A percentile compares a stretch with the other conserved stretches of the same genome.
Conservation (phyloP, 2,113 vertebrate genomes). For the Mirounga angustirostris region DNA sequence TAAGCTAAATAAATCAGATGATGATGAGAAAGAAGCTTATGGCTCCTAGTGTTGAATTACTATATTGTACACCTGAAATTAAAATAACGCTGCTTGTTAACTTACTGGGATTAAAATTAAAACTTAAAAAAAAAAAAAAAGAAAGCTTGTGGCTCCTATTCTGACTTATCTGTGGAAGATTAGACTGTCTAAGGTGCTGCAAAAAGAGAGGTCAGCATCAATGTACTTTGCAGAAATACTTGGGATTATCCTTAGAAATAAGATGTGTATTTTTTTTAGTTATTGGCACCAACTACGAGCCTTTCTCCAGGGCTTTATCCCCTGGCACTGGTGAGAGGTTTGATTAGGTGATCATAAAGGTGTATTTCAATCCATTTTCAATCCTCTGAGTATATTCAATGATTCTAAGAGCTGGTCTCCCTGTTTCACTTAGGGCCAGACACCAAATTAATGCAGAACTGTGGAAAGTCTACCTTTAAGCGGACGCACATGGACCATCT, state of each 20-base stretch:
- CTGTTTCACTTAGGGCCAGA: slow-evolving; percentile 91
- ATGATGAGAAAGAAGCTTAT: not conserved
- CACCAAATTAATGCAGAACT: slow-evolving; percentile 98
- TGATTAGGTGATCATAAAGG: not conserved
- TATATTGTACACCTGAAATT: not conserved
- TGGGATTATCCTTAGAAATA: slow-evolving; percentile 10
- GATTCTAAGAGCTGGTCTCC: slow-evolving; percentile 54
- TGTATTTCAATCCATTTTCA: not conserved
- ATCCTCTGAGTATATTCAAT: not conserved
- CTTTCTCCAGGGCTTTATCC: not conserved
- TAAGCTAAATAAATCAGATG: slow-evolving; percentile 37
- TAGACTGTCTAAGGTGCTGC: not conserved
- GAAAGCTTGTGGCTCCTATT: not conserved
- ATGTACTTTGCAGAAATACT: not conserved
- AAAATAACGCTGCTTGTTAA: not conserved
- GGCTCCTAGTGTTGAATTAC: not conserved
- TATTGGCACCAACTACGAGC: not conserved
- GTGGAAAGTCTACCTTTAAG: slow-evolving; percentile 94
- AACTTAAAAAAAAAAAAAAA: not conserved
- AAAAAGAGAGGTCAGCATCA: not conserved
- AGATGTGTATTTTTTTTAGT: not conserved
- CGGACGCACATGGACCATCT: slow-evolving; percentile 94
- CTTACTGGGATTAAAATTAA: not conserved
- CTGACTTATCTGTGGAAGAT: not conserved
- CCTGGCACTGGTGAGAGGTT: slow-evolving; percentile 28